Conservation (phyloP, 2,113 vertebrate species). For the Drymodes brunneopygia region DNA sequence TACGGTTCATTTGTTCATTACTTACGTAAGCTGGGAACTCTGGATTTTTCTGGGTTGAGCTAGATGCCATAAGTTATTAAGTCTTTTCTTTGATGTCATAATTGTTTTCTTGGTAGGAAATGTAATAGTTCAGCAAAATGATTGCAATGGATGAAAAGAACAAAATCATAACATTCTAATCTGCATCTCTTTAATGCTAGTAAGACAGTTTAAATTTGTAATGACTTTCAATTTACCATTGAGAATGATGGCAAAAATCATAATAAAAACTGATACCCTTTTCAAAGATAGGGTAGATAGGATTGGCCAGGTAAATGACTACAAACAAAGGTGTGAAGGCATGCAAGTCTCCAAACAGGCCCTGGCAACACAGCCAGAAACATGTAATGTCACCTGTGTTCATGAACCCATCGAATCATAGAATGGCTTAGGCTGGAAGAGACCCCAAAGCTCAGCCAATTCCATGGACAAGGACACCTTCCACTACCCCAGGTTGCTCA, state of each 20-base stretch:
- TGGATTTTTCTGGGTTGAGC: background rate
- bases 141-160: background rate
- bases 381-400: background rate
- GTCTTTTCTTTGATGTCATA: background rate
- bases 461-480: background rate
- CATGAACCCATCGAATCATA: rapidly evolving
- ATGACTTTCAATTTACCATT: background rate
- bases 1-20: background rate
- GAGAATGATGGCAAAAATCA: background rate
- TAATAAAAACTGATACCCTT: background rate
- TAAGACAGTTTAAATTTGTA: background rate
- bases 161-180: background rate
- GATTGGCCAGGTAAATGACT: background rate
- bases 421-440: background rate
- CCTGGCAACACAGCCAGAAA: background rate
- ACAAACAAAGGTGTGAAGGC: background rate
- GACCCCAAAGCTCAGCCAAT: background rate
- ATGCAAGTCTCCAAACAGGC: background rate
- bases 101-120: background rate
- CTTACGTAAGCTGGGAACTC: background rate
- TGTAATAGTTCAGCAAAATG: background rate
- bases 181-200: background rate
- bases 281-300: background rate
- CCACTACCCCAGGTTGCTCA: background rate
- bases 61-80: background rate